These are phyloP conservation scores for Channallabes apus DNA, from an alignment of 2,797 vertebrate species.

Conservation along the genomic window DNA sequence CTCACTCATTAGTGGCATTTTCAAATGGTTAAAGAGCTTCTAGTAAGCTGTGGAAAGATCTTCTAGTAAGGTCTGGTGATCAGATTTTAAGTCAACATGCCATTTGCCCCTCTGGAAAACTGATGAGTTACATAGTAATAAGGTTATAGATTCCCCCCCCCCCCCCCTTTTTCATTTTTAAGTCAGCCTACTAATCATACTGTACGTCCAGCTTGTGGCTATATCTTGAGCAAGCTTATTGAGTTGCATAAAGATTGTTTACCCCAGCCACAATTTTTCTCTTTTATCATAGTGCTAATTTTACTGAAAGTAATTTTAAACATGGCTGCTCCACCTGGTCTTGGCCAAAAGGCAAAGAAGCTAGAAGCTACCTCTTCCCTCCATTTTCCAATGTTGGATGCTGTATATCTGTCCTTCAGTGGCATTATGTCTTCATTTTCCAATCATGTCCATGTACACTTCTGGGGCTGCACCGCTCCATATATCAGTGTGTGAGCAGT, in stretches of 20 bases:
- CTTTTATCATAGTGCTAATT: not conserved
- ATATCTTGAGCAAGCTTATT: not conserved
- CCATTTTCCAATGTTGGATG: not conserved
- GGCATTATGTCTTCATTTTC: not conserved
- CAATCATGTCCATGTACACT: not conserved
- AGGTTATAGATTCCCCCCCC: not conserved
- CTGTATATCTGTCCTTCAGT: not conserved
- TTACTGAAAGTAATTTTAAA: not conserved
- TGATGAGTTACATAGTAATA: not conserved
- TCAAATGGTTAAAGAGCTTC: not conserved
- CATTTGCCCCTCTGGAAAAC: not conserved
- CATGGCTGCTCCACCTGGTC: not conserved
- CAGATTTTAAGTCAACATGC: not conserved
- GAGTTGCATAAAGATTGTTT: not conserved
- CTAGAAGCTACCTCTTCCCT: not conserved
- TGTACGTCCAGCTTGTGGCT: not conserved
- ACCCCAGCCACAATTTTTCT: not conserved
- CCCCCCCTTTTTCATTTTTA: not conserved
- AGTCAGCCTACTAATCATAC: not conserved
- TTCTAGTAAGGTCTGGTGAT: not conserved
- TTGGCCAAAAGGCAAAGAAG: no score
- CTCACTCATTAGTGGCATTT: not conserved
- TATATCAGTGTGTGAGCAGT: not conserved
- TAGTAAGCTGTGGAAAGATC: not conserved
- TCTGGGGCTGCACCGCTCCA: not conserved